Base-by-base conservation (phyloP, 2,113 vertebrate species). In the Vombatus ursinus region DNA sequence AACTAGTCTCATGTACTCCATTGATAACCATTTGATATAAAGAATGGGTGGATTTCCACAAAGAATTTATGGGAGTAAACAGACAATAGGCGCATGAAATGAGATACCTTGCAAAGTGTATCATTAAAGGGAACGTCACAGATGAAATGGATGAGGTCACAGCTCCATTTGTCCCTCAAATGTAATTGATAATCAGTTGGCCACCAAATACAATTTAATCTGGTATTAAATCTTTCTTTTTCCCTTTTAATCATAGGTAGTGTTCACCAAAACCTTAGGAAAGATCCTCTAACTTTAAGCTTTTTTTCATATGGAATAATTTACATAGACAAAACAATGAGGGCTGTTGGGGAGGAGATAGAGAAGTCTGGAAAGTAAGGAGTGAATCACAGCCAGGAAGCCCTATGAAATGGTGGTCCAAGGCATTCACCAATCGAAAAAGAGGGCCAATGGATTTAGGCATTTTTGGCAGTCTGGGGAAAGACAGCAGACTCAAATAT, bases 401-500 rank as follows among this genome's bases (percentile, higher is more conserved):
- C 37, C 37, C 37, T 37, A 19, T 16, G 61, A 77, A 77, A n/a
- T n/a, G 37, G 4, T 77, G 31, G 61, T 77, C 31, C 37, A n/a
- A 77, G 68, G 14, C 14, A 44, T 77, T 84, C 16, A 22, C n/a
- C 68, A 44, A 84, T 22, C n/a, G 44, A 44, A 23, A 84, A 44
- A 84, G 37, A 77, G n/a, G 16, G 37, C 14, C 19, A 23, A 44
- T 8, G n/a, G 68, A 1, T 84, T 84, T 84, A 44, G 68, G 68
- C 37, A 22, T 23, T 84, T 44, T 84, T 23, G 7, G 14, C 6
- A 96, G 93, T 96, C 97, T 94, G 95, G 96, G 97, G 77, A 94
- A 95, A 94, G 90, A 90, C 94, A 12, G 28, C 90, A 96, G 93
- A 48, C 54, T 97, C 52, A 48, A 96, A 50, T 97, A 97, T 97